Evolutionary conservation across 2,113 vertebrate genomes (phyloP).

Genomic region (Aegypius monachus): DNA sequence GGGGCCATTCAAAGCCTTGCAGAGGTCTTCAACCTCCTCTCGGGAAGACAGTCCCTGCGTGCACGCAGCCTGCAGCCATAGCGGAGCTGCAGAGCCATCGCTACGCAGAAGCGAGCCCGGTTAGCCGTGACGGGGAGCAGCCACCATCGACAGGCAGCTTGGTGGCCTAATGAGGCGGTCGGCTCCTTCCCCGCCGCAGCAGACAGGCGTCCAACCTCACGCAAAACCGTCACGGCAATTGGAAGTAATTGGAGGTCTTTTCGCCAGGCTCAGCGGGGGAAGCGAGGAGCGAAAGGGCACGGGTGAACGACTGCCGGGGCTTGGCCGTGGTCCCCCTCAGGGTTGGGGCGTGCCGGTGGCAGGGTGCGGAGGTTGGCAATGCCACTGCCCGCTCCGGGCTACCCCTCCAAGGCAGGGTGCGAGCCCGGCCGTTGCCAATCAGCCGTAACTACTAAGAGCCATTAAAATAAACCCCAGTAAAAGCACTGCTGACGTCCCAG

Average conservation of each 20-base stretch:
- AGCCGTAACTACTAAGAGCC: not conserved
- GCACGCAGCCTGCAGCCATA: rapidly evolving
- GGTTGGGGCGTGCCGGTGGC: rapidly evolving
- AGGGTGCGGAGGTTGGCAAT: not conserved
- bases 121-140: not conserved
- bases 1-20: not conserved
- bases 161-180: not conserved
- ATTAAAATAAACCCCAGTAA: conserved; percentile 3
- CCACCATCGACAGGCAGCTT: not conserved
- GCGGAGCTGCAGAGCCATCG: not conserved
- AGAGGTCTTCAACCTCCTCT: not conserved
- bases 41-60: not conserved
- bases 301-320: not conserved
- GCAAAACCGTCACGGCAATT: not conserved
- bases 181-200: rapidly evolving
- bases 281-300: not conserved
- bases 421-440: rapidly evolving
- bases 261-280: not conserved
- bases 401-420: not conserved
- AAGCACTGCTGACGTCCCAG: not conserved
- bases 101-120: not conserved
- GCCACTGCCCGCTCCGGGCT: rapidly evolving
- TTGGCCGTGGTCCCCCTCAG: rapidly evolving
- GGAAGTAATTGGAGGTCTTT: conserved; percentile 8
- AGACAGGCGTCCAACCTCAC: rapidly evolving